A percentile compares a stretch with the other conserved stretches of the same genome.
These are phyloP conservation scores for Saturnia japonica DNA, from an alignment of 2,888 invertebrate species.

Conservation along the genomic window DNA sequence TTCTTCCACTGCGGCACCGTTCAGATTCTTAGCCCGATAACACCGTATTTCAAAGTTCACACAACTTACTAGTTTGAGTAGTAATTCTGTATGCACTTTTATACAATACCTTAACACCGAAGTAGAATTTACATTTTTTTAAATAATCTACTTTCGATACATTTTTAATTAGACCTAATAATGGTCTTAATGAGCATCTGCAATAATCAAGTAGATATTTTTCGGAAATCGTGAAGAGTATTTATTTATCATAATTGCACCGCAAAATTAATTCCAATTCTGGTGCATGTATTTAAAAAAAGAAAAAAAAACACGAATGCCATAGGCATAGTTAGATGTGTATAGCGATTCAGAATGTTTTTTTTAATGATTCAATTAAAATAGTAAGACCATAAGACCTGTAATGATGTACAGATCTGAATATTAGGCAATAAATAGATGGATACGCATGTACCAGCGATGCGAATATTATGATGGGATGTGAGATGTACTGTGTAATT, in stretches of 20 bases:
- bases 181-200: too few relatives aligned
- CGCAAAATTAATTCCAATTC: not conserved
- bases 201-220: not conserved
- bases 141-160: not conserved
- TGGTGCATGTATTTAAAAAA: not conserved
- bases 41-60: slow-evolving; percentile 16
- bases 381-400: too few relatives aligned
- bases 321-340: too few relatives aligned
- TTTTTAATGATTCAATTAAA: too few relatives aligned
- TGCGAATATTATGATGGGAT: too few relatives aligned
- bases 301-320: too few relatives aligned
- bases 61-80: slow-evolving; percentile 24
- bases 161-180: not conserved
- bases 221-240: not conserved
- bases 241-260: not conserved
- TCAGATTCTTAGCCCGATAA: slow-evolving; percentile 35
- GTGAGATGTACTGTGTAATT: too few relatives aligned
- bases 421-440: too few relatives aligned
- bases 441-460: too few relatives aligned
- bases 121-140: not conserved
- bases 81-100: slow-evolving; percentile 1
- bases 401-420: too few relatives aligned
- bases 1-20: slow-evolving; percentile 35
- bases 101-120: not conserved
- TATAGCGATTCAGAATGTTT: too few relatives aligned